These are phyloP conservation scores for Lordiphosa collinella DNA, from an alignment of 1,140 invertebrate species.

Conservation along the genomic window DNA sequence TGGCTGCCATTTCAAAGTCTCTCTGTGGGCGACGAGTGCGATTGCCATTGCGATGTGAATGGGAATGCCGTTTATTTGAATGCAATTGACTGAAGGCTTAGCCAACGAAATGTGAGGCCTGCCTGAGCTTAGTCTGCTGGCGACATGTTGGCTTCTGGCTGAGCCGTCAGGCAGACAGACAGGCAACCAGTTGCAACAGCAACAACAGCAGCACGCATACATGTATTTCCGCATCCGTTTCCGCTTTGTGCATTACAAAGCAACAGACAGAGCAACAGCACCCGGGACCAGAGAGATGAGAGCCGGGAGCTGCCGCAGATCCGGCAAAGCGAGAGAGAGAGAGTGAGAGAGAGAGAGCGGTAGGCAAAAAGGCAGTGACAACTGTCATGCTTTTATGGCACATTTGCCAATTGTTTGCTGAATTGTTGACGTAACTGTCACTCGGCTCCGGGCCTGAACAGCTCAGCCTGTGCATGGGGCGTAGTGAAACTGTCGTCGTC, in stretches of 20 bases:
- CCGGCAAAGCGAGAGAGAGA: no score
- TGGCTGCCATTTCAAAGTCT: constrained; percentile 30
- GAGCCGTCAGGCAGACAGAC: constrained; percentile 38
- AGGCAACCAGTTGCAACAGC: constrained; percentile 34
- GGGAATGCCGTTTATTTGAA: constrained; percentile 59
- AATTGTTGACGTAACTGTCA: constrained; percentile 72
- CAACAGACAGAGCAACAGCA: constrained; percentile 26
- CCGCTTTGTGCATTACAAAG: constrained; percentile 70
- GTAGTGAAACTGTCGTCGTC: constrained; percentile 8
- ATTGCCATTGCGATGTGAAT: constrained; percentile 1
- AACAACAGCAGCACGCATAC: constrained; percentile 62
- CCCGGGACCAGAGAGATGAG: constrained; percentile 5
- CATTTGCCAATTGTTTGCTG: constrained; percentile 76
- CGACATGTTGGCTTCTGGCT: constrained; percentile 73
- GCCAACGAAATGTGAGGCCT: constrained; percentile 55
- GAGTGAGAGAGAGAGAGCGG: constrained; percentile 3
- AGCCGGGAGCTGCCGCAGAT: neutral
- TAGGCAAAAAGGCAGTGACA: constrained; percentile 48
- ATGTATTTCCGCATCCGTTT: constrained; percentile 74
- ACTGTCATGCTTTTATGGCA: constrained; percentile 74
- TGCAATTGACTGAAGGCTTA: constrained; percentile 75
- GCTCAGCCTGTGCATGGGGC: constrained; percentile 11
- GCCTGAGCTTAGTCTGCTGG: constrained; percentile 60
- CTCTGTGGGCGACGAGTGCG: constrained; percentile 12
- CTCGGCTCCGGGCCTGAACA: constrained; percentile 10